Conservation (phyloP, 2,888 invertebrate genomes). For the Stenolophus ochropezus region DNA sequence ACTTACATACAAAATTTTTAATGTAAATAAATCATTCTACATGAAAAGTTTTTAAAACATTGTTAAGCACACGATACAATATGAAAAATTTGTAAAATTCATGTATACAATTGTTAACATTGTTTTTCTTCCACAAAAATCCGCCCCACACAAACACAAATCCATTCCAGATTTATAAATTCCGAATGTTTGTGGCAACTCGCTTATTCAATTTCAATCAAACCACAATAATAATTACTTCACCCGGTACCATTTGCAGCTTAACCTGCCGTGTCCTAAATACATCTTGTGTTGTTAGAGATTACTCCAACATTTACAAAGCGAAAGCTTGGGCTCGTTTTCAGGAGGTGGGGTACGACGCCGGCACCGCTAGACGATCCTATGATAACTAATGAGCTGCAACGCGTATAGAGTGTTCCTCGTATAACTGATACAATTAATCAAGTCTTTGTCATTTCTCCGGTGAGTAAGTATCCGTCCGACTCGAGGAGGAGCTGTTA, state of each 20-base stretch:
- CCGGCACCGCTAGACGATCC: constrained; percentile 8
- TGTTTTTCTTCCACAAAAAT: background rate
- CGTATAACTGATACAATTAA: constrained; percentile 33
- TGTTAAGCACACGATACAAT: background rate
- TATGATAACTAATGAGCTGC: constrained; percentile 37
- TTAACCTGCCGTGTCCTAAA: constrained; percentile 13
- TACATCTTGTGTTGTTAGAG: constrained; percentile 32
- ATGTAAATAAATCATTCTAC: background rate
- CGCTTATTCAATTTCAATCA: background rate
- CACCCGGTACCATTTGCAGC: constrained; percentile 15
- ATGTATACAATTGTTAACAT: background rate
- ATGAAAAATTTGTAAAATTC: background rate
- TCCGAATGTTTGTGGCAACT: background rate
- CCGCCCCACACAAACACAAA: background rate
- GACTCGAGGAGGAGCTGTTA: constrained; percentile 15
- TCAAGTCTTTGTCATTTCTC: constrained; percentile 36
- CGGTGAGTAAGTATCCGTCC: constrained; percentile 5
- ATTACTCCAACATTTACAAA: constrained; percentile 29
- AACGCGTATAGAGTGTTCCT: constrained; percentile 22
- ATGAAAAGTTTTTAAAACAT: background rate
- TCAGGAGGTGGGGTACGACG: background rate
- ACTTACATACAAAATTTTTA: no score
- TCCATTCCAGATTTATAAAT: background rate
- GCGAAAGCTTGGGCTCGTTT: background rate
- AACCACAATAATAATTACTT: constrained; percentile 13